Base-by-base conservation (phyloP, 1,140 invertebrate species). In the Ceratosolen solmsi region DNA sequence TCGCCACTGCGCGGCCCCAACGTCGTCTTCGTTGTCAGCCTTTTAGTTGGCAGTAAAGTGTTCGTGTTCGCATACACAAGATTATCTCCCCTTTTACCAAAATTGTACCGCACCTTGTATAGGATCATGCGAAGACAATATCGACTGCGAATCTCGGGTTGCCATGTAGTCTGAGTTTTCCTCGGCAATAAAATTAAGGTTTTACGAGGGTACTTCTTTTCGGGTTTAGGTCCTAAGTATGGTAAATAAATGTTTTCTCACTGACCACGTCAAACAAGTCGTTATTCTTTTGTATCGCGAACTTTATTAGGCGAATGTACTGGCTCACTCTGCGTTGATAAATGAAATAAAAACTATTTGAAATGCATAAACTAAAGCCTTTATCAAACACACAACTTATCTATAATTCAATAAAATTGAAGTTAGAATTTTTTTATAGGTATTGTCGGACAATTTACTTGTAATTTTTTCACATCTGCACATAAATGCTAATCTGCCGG, bases 1-100 rank as follows among this genome's bases (percentile, higher is more conserved):
- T 58, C 41, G 13, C 41, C n/a, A n/a, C 13, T 20, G 2, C 27
- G 20, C 60, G n/a, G 22, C 51, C n/a, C n/a, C n/a, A n/a, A n/a
- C n/a, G n/a, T n/a, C n/a, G n/a, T n/a, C n/a, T 54, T 70, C 30
- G 30, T 56, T 15, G 51, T n/a, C 58, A 63, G 38, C 54, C 54
- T 73, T 56, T 80, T 73, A 80, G 54, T n/a, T 54, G 58, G 68
- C 68, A 58, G 36, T 72, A 56, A 79, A 79, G 46, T 70, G 46
- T n/a, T 30, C 60, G 33, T 38, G 65, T 70, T 65, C 60, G 27
- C 15, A 68, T 68, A 38, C 33, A 38, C 75, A 38, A 41, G 36
- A 56, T 75, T 60, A 75, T 60, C 73, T 68, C 20, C 36, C 20
- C 63, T 68, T 38, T 68, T 68, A 36, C 63, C 36, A 8, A 68